phyloP scores from a whole-genome alignment of 1,140 invertebrate genomes.

The Myzus persicae region DNA sequence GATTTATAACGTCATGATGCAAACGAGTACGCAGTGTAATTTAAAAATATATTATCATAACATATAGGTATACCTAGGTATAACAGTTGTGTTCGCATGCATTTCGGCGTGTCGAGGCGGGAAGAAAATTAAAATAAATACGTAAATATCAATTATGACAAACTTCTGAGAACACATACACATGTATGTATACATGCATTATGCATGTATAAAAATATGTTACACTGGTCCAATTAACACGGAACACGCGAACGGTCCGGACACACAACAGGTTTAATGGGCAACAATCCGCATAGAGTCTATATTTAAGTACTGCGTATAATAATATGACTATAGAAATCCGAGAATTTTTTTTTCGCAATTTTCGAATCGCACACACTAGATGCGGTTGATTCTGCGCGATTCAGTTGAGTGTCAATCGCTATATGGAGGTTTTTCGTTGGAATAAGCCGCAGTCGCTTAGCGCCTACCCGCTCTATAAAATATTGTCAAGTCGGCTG shows the following conservation, averaged over 20 bases:
- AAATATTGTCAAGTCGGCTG: background rate
- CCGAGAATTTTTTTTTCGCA: background rate
- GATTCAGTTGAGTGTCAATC: background rate
- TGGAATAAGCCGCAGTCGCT: background rate
- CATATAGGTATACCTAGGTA: no score
- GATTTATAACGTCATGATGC: background rate
- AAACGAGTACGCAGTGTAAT: background rate
- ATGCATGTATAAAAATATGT: background rate
- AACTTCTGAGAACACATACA: background rate
- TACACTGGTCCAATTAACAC: constrained; percentile 13
- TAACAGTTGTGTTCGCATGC: no score
- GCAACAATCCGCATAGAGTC: background rate
- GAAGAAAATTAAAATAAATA: constrained; percentile 16
- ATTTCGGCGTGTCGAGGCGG: background rate
- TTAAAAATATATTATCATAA: background rate
- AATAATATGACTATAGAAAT: background rate
- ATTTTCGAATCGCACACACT: background rate
- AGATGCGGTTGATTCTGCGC: background rate
- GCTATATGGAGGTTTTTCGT: background rate
- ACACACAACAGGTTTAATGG: constrained; percentile 6
- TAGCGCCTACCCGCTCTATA: background rate
- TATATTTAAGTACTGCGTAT: background rate
- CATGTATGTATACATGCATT: background rate
- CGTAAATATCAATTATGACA: constrained; percentile 22
- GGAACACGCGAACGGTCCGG: background rate